Base-by-base conservation (phyloP, 2,113 vertebrate species). In the Zapornia atra region DNA sequence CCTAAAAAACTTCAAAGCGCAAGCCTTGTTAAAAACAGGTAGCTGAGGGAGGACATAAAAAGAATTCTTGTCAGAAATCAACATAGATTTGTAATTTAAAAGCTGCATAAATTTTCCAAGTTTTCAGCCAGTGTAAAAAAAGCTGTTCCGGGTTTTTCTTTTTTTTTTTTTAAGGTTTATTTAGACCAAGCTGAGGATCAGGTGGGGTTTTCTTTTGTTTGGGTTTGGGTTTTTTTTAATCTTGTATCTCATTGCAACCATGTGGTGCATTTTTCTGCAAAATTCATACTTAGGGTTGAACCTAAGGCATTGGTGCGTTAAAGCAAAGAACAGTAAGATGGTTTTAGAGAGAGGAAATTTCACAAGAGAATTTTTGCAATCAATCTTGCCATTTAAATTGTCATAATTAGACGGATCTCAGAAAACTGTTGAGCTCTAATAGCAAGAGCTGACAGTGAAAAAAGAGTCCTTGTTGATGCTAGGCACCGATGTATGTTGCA, bases 171-270 rank as follows among this genome's bases (percentile, higher is more conserved):
- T 34, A 54, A 79, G 25, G 54, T 77, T 79, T 65, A 59, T 18
- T 53, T 34, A 63, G 38, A 44, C 13, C 4, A 69, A 86, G 9
- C 40, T 26, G 15, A 53, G 5, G 9, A 72, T 34, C 33, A 69
- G 15, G 22, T 48, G 31, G 29, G 4, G 10, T 7, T 18, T 34
- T 21, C 38, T 25, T 8, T 61, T 33, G 4, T 33, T 84, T 21
- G 4, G 1, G 7, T 22, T 31, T 54, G 25, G 25, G 15, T 16
- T 0, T 0, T 40, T 40, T 48, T 75, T 70, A 14, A 36, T 9
- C 38, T 31, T 53, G 14, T 63, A 10, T 46, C 40, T 75, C 21
- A 70, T 48, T 11, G 68, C 50, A 57, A 50, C 8, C 3, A 17
- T 8, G 9, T 3, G n/a, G 15, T 14, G 89, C 4, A 28, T 42